These are phyloP conservation scores for Thecocarcelia acutangulata DNA, from an alignment of 2,888 invertebrate species.

Conservation along the genomic window DNA sequence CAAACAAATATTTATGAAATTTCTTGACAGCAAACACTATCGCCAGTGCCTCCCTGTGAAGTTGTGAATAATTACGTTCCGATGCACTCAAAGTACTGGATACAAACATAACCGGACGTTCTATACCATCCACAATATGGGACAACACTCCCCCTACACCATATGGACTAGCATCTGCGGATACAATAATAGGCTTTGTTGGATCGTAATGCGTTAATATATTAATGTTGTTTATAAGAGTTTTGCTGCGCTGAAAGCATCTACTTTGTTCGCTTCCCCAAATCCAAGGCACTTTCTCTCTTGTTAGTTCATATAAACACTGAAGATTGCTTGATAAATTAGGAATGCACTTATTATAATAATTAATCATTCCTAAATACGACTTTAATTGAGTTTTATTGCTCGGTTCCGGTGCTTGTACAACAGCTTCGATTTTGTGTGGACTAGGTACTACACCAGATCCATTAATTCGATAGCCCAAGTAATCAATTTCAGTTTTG, in stretches of 20 bases:
- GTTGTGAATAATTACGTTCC: slow-evolving; percentile 50
- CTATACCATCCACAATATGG: slow-evolving; percentile 54
- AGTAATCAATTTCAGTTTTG: slow-evolving; percentile 53
- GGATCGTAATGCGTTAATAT: no score
- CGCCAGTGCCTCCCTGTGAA: no score
- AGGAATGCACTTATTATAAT: no score
- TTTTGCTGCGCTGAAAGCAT: no score
- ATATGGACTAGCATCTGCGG: no score
- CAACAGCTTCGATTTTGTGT: slow-evolving; percentile 39
- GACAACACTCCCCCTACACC: no score
- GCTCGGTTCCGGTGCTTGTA: slow-evolving; percentile 44
- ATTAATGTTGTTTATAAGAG: no score
- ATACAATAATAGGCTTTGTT: slow-evolving; percentile 37
- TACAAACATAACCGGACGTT: no score
- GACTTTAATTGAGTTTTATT: slow-evolving; percentile 60
- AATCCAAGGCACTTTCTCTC: slow-evolving; percentile 39
- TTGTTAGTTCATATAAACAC: not conserved
- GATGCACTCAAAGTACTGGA: slow-evolving; percentile 13
- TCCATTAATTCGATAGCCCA: slow-evolving; percentile 52
- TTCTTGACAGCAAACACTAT: slow-evolving; percentile 48
- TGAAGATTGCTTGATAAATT: no score
- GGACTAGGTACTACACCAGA: slow-evolving; percentile 52
- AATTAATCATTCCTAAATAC: slow-evolving; percentile 55
- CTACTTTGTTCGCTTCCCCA: slow-evolving; percentile 47
- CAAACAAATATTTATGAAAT: slow-evolving; percentile 56